Conservation (phyloP, 2,113 vertebrate species). For the Lagopus muta region DNA sequence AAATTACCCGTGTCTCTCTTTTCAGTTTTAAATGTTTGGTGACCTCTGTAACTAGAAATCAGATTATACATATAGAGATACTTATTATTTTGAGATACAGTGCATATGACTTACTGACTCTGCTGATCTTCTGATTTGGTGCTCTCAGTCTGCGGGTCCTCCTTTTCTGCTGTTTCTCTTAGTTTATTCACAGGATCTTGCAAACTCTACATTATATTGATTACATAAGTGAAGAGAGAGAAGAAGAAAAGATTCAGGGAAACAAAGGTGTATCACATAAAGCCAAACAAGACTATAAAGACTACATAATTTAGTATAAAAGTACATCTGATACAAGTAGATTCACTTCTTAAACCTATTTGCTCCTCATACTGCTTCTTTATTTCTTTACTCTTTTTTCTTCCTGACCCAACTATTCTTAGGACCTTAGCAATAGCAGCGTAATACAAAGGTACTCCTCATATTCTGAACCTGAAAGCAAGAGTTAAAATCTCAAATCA, state of each 20-base stretch:
- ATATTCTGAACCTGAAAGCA: background rate
- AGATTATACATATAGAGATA: background rate
- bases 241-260: background rate
- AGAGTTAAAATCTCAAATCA: background rate
- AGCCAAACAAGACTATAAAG: background rate
- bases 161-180: constrained; percentile 81
- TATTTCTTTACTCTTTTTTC: background rate
- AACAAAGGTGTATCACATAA: background rate
- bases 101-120: constrained; percentile 81
- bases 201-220: constrained; percentile 76
- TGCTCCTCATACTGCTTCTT: background rate
- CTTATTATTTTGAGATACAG: background rate
- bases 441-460: background rate
- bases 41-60: background rate
- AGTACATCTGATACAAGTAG: background rate
- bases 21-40: background rate
- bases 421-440: background rate
- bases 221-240: background rate
- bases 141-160: constrained; percentile 60
- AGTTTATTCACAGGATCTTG: constrained; percentile 85
- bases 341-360: background rate
- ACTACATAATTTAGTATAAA: background rate
- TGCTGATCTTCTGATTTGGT: constrained; percentile 57
- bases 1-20: background rate
- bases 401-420: background rate